These are phyloP conservation scores for Benitochromis conjunctus DNA, from an alignment of 2,113 vertebrate genomes.

Conservation along the genomic window DNA sequence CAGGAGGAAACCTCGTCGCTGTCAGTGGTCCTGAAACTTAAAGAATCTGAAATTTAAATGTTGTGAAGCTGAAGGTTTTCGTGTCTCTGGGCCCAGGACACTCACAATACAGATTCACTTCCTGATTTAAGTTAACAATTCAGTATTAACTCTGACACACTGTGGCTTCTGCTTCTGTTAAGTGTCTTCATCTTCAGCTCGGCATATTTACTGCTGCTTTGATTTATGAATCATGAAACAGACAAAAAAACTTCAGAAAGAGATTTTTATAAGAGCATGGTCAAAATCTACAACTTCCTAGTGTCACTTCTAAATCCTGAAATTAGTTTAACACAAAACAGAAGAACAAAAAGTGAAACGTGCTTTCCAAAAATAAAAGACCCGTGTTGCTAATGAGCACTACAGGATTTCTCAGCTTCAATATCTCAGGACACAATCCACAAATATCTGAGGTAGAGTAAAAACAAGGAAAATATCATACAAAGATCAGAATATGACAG, in stretches of 20 bases:
- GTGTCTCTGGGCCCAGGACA: neutral
- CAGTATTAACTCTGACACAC: neutral
- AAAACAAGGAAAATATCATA: neutral
- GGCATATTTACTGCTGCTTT: neutral
- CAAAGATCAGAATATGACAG: neutral
- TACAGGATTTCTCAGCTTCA: neutral
- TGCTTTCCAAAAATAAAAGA: neutral
- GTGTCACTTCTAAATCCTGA: neutral
- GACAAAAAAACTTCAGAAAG: neutral
- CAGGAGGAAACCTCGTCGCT: rapidly evolving
- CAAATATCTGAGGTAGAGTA: neutral
- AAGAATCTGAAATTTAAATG: rapidly evolving
- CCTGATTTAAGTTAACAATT: neutral
- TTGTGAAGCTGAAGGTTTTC: neutral
- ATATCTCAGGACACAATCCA: neutral
- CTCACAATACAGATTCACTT: neutral
- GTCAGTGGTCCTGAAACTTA: neutral
- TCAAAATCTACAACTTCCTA: neutral
- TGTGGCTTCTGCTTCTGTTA: neutral
- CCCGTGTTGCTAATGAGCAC: neutral
- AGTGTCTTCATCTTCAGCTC: rapidly evolving
- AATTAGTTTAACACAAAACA: neutral
- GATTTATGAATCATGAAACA: neutral
- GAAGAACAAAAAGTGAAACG: neutral
- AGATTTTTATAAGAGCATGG: neutral